A percentile compares a stretch with the other conserved stretches of the same genome.
phyloP scores from a whole-genome alignment of 2,888 invertebrate genomes.

The Drosophila quinaria region DNA sequence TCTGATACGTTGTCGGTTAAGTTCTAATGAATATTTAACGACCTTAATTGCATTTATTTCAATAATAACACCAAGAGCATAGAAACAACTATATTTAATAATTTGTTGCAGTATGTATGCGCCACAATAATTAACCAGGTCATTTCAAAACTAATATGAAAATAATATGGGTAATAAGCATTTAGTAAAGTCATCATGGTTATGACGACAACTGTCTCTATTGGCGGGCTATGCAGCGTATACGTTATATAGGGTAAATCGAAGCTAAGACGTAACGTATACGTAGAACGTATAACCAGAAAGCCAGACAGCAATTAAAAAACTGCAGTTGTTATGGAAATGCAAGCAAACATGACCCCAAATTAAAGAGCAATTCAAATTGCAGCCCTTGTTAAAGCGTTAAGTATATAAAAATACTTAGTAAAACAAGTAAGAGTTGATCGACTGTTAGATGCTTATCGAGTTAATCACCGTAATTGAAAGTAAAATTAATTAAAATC shows the following conservation, averaged over 20 bases:
- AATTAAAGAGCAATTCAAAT: slow-evolving; percentile 41
- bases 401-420: slow-evolving; percentile 9
- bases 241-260: slow-evolving; percentile 16
- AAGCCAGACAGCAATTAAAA: slow-evolving; percentile 8
- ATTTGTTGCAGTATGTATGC: slow-evolving; percentile 26
- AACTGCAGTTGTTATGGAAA: slow-evolving; percentile 24
- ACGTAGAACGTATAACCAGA: slow-evolving; percentile 25
- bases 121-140: slow-evolving; percentile 52
- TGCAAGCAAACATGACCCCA: slow-evolving; percentile 59
- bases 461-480: too few species aligned
- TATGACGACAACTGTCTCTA: slow-evolving; percentile 13
- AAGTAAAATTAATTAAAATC: too few species aligned
- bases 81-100: slow-evolving; percentile 29
- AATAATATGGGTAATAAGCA: slow-evolving; percentile 36
- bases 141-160: slow-evolving; percentile 49
- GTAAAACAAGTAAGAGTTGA: background rate
- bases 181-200: slow-evolving; percentile 24
- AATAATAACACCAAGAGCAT: slow-evolving; percentile 18
- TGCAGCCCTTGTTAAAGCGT: background rate
- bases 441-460: background rate
- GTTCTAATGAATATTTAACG: slow-evolving; percentile 67
- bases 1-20: slow-evolving; percentile 41
- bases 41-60: slow-evolving; percentile 57
- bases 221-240: slow-evolving; percentile 14
- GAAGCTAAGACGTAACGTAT: slow-evolving; percentile 37